Evolutionary conservation across 1,140 invertebrate genomes (phyloP).

Genomic region (Copidosoma floridanum): DNA sequence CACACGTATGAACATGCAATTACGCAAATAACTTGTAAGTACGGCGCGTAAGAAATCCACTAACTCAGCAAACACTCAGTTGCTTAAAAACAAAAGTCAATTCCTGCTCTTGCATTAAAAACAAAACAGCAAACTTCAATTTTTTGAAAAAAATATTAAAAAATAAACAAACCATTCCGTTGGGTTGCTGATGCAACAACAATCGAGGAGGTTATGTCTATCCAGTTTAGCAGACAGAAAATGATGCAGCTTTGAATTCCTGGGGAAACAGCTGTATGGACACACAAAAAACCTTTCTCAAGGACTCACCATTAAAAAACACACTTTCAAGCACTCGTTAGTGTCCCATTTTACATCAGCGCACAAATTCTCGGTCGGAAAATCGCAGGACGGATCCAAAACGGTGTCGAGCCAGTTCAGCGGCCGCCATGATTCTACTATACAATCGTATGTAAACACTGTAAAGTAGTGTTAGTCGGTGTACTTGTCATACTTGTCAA

Average conservation of each 20-base stretch:
- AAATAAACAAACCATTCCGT: too few relatives aligned
- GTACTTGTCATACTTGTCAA: too few relatives aligned
- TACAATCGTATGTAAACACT: too few relatives aligned
- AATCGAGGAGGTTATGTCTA: slow-evolving; percentile 34
- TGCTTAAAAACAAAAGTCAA: too few relatives aligned
- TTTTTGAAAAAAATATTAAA: too few relatives aligned
- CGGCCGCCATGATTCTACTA: slow-evolving; percentile 45
- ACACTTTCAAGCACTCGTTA: slow-evolving; percentile 33
- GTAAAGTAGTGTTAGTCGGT: too few relatives aligned
- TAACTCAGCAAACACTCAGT: too few relatives aligned
- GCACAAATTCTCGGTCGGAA: slow-evolving; percentile 48
- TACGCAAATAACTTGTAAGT: too few relatives aligned
- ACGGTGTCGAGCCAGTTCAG: slow-evolving; percentile 42
- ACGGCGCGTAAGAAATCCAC: too few relatives aligned
- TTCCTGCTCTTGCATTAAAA: too few relatives aligned
- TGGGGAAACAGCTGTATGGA: neutral
- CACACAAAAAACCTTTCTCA: slow-evolving; percentile 2
- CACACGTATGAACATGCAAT: too few relatives aligned
- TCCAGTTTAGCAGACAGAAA: neutral
- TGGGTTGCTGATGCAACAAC: neutral
- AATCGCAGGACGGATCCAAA: slow-evolving; percentile 46
- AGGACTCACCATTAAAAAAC: slow-evolving; percentile 14
- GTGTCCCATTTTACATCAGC: slow-evolving; percentile 39
- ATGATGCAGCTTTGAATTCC: neutral
- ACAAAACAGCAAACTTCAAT: too few relatives aligned